These are phyloP conservation scores for Clarias fuscus DNA, from an alignment of 2,797 vertebrate genomes.

Conservation along the genomic window DNA sequence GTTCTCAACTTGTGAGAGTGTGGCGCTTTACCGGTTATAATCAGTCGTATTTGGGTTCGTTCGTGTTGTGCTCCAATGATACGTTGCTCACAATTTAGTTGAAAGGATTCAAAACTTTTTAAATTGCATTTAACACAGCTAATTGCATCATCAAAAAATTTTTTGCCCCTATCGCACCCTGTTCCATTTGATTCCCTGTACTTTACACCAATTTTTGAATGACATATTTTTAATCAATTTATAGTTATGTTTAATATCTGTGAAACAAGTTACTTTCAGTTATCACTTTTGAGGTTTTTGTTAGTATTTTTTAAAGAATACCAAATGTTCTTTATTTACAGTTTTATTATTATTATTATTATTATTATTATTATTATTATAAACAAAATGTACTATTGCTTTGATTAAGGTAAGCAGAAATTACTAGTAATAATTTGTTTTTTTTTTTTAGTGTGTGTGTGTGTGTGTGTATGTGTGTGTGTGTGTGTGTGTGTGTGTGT, in stretches of 20 bases:
- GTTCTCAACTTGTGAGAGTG: slow-evolving; percentile 17
- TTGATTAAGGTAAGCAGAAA: background rate
- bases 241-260: background rate
- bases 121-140: background rate
- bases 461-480: background rate
- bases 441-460: background rate
- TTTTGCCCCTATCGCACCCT: background rate
- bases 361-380: too few relatives aligned
- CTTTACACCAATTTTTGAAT: background rate
- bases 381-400: background rate
- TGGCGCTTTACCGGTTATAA: background rate
- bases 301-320: background rate
- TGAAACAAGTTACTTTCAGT: background rate
- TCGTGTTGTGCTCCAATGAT: background rate
- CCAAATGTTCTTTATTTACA: background rate
- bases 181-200: background rate
- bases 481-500: too few relatives aligned
- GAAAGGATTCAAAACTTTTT: background rate
- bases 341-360: too few relatives aligned
- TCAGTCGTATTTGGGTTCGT: too few relatives aligned
- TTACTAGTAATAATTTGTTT: background rate
- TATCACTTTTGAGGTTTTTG: background rate
- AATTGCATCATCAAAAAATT: background rate
- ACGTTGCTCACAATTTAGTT: background rate
- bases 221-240: background rate